A percentile compares a stretch with the other conserved stretches of the same genome.
Conservation (phyloP, 2,113 vertebrate species). For the Nycticryphes semicollaris region DNA sequence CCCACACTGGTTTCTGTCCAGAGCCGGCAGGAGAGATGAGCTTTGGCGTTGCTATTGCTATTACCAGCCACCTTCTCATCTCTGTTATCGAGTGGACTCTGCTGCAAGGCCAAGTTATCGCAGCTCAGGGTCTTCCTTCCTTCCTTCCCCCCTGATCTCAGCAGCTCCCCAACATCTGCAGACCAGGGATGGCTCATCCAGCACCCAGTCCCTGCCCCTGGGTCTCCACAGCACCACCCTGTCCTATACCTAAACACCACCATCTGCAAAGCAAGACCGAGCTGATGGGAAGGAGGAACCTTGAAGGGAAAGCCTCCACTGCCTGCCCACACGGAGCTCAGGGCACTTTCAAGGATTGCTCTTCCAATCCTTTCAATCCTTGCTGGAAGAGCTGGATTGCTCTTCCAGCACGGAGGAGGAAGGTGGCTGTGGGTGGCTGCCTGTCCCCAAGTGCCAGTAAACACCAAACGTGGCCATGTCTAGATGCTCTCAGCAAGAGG, state of each 20-base stretch:
- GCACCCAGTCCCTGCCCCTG: background rate
- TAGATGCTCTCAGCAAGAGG: background rate
- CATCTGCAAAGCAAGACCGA: background rate
- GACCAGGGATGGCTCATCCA: background rate
- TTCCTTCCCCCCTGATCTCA: too few relatives aligned
- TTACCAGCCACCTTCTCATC: background rate
- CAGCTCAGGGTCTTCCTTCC: background rate
- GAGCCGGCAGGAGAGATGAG: background rate
- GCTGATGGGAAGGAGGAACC: background rate
- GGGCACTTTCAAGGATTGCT: background rate
- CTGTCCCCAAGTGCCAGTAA: fast-evolving
- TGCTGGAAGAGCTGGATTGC: too few relatives aligned
- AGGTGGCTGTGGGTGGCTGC: background rate
- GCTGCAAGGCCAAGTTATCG: background rate
- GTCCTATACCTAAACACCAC: too few relatives aligned
- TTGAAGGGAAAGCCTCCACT: background rate
- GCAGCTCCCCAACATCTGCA: background rate
- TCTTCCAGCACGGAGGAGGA: background rate
- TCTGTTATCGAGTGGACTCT: background rate
- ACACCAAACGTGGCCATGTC: background rate
- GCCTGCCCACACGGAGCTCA: fast-evolving
- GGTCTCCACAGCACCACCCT: background rate
- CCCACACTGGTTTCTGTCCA: fast-evolving
- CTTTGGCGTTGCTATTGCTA: background rate
- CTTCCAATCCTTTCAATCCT: too few relatives aligned